phyloP scores from a whole-genome alignment of 2,113 vertebrate species.

The Pseudorhombus dupliciocellatus region DNA sequence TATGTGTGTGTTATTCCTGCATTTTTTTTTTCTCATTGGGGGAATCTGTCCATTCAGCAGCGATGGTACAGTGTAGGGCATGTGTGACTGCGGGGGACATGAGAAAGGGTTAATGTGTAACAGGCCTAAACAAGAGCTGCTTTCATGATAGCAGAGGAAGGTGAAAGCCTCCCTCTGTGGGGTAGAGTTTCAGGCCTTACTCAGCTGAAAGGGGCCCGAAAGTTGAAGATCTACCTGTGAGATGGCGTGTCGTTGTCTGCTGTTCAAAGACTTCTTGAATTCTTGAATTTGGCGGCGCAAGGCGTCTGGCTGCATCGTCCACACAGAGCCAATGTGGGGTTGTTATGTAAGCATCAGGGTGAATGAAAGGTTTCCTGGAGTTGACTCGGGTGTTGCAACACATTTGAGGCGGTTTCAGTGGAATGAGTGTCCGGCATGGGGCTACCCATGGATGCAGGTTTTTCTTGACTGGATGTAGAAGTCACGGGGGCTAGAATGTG shows the following conservation, averaged over 20 bases:
- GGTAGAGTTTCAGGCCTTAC: conserved; percentile 62
- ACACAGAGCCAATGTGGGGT: neutral
- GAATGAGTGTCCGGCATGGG: neutral
- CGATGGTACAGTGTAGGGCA: neutral
- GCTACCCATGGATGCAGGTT: neutral
- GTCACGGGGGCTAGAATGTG: neutral
- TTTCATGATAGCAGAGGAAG: conserved; percentile 69
- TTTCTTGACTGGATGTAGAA: neutral
- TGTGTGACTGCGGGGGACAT: neutral
- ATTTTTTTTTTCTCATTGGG: neutral
- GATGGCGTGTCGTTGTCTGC: conserved; percentile 16
- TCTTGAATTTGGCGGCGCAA: conserved; percentile 1
- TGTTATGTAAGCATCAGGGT: conserved; percentile 22
- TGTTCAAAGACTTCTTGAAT: conserved; percentile 7
- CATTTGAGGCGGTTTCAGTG: neutral
- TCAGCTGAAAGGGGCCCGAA: conserved; percentile 21
- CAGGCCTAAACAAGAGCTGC: conserved; percentile 71
- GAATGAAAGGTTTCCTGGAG: conserved; percentile 3
- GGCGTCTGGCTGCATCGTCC: neutral
- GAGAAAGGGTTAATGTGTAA: conserved; percentile 73
- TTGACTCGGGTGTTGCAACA: neutral
- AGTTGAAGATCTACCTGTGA: conserved; percentile 27
- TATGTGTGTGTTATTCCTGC: neutral
- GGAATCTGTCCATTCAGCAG: conserved; percentile 24
- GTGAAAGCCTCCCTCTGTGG: conserved; percentile 46